Conservation (phyloP, 2,888 invertebrate species). For the Scrobipalpa atriplicella region DNA sequence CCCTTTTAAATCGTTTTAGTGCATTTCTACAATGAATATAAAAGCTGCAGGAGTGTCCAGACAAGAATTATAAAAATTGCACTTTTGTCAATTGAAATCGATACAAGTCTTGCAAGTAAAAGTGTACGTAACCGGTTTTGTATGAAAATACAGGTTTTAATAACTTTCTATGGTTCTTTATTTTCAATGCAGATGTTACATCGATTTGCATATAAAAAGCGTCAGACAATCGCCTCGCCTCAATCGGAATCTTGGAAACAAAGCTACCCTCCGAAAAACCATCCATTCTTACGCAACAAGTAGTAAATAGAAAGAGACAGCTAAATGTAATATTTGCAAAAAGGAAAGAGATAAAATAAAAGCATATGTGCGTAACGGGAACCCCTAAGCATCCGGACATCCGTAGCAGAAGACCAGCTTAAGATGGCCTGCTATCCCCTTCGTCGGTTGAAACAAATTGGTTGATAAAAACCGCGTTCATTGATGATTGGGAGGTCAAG, state of each 20-base stretch:
- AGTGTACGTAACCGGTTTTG: constrained; percentile 18
- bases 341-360: constrained; percentile 49
- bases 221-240: constrained; percentile 43
- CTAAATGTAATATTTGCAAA: constrained; percentile 33
- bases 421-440: constrained; percentile 56
- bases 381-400: constrained; percentile 64
- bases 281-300: constrained; percentile 56
- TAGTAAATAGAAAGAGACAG: constrained; percentile 48
- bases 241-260: constrained; percentile 53
- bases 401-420: constrained; percentile 52
- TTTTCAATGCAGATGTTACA: constrained; percentile 45
- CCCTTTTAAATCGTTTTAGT: no score
- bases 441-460: constrained; percentile 36
- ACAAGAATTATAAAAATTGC: not conserved
- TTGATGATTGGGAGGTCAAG: constrained; percentile 46
- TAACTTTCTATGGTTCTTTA: constrained; percentile 28
- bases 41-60: not conserved
- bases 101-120: constrained; percentile 4
- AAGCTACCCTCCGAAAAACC: constrained; percentile 49
- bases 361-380: constrained; percentile 60
- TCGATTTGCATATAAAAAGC: constrained; percentile 54
- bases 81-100: not conserved
- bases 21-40: no score
- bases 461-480: constrained; percentile 39
- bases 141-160: constrained; percentile 28